These are phyloP conservation scores for Brachycybe producta DNA, from an alignment of 2,888 invertebrate genomes.

Conservation along the genomic window DNA sequence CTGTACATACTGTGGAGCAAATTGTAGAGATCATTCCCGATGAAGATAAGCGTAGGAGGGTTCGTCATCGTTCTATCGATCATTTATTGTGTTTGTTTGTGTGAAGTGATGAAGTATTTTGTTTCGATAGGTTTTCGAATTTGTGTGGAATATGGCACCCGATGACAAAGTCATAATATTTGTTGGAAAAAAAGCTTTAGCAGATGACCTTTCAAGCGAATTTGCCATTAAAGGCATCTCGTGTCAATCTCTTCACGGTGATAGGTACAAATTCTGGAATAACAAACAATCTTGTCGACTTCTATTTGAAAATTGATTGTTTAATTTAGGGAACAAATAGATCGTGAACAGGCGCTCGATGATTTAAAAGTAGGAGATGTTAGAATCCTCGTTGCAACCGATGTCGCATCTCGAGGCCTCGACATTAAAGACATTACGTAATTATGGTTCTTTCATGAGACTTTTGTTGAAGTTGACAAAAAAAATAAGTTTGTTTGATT, in stretches of 20 bases:
- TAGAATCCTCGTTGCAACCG: constrained; percentile 78
- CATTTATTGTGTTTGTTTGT: neutral
- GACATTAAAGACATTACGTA: constrained; percentile 77
- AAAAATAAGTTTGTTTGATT: neutral
- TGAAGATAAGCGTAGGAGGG: constrained; percentile 50
- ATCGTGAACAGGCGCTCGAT: constrained; percentile 52
- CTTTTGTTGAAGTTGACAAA: neutral
- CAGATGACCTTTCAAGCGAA: constrained; percentile 70
- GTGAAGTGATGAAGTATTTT: neutral
- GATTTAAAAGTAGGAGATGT: constrained; percentile 69
- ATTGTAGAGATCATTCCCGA: constrained; percentile 59
- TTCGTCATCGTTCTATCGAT: constrained; percentile 30
- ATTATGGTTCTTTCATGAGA: constrained; percentile 26
- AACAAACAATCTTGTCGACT: constrained; percentile 4
- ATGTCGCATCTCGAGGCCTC: constrained; percentile 86
- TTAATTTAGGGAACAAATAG: constrained; percentile 49
- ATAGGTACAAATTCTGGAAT: constrained; percentile 35
- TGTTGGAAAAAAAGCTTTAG: constrained; percentile 71
- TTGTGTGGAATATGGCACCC: constrained; percentile 52
- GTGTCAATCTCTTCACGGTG: constrained; percentile 77
- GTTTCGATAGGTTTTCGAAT: constrained; percentile 47
- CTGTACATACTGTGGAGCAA: constrained; percentile 77
- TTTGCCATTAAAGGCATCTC: constrained; percentile 52
- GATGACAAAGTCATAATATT: constrained; percentile 81
- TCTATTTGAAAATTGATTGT: constrained; percentile 2